Conservation (phyloP, 2,797 vertebrate genomes). For the Pelochelys cantorii region DNA sequence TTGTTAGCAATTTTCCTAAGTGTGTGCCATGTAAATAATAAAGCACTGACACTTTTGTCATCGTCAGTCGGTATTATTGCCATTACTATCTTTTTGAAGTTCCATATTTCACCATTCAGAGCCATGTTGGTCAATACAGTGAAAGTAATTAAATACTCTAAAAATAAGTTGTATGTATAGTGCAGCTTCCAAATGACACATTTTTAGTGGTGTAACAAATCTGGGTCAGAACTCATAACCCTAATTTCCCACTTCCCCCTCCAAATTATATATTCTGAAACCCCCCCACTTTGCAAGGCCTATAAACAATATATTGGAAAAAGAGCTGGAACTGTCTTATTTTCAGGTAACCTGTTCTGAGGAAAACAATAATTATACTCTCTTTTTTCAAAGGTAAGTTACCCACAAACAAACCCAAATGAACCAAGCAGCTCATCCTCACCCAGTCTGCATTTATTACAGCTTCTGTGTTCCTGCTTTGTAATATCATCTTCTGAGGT, state of each 20-base stretch:
- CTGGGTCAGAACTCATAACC: neutral
- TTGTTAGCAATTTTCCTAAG: neutral
- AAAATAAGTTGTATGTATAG: neutral
- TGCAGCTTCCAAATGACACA: neutral
- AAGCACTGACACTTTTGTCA: neutral
- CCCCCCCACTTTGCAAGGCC: neutral
- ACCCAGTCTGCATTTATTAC: neutral
- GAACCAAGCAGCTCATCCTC: neutral
- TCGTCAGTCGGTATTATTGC: neutral
- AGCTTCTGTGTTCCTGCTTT: neutral
- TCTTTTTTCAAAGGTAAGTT: neutral
- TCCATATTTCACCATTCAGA: neutral
- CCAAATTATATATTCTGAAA: neutral
- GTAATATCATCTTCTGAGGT: neutral
- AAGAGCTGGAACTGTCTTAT: neutral
- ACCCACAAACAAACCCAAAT: neutral
- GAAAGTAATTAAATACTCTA: neutral
- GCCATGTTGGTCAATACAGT: neutral
- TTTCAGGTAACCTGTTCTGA: neutral
- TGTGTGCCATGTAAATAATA: neutral
- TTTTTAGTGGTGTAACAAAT: neutral
- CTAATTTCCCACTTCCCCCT: neutral
- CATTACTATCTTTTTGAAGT: neutral
- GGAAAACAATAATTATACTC: neutral
- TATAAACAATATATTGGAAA: neutral